Evolutionary conservation across 2,797 vertebrate species (phyloP).

Genomic region (Paedocypris micromegethes): DNA sequence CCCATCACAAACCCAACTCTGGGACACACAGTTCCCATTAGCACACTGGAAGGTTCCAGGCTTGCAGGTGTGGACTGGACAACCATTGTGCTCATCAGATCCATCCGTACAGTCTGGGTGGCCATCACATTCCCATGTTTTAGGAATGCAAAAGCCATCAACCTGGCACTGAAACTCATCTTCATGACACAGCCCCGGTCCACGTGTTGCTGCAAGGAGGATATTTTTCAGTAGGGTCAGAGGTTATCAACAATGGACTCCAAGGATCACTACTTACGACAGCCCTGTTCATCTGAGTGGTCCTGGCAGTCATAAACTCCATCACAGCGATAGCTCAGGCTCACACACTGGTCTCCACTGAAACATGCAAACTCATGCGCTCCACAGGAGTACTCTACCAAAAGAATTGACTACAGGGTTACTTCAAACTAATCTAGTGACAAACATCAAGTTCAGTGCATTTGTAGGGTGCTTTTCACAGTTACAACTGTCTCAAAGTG

Average conservation of each 20-base stretch:
- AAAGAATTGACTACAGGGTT: background rate
- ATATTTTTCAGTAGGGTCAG: background rate
- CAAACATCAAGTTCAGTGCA: no score
- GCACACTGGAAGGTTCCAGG: slow-evolving; percentile 75
- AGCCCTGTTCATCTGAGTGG: slow-evolving; percentile 82
- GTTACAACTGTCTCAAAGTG: no score
- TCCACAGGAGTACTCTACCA: slow-evolving; percentile 77
- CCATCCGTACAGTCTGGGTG: slow-evolving; percentile 83
- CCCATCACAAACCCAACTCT: slow-evolving; percentile 82
- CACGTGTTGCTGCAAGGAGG: slow-evolving; percentile 74
- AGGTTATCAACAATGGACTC: no score
- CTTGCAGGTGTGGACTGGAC: slow-evolving; percentile 74
- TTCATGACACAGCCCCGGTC: slow-evolving; percentile 84
- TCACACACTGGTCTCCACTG: slow-evolving; percentile 80
- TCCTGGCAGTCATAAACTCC: slow-evolving; percentile 89
- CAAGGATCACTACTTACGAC: slow-evolving; percentile 73
- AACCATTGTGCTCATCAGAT: slow-evolving; percentile 85
- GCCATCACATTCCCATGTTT: slow-evolving; percentile 85
- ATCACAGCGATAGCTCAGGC: slow-evolving; percentile 73
- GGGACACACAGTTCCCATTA: slow-evolving; percentile 80
- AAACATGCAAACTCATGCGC: slow-evolving; percentile 79
- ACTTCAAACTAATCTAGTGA: no score
- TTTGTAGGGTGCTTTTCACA: no score
- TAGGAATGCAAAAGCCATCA: slow-evolving; percentile 82
- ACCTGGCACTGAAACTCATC: slow-evolving; percentile 90